Percentiles rank a stretch among this genome's conserved stretches.
phyloP scores from a whole-genome alignment of 2,797 vertebrate species.

The Stomatorhinus walkeri region DNA sequence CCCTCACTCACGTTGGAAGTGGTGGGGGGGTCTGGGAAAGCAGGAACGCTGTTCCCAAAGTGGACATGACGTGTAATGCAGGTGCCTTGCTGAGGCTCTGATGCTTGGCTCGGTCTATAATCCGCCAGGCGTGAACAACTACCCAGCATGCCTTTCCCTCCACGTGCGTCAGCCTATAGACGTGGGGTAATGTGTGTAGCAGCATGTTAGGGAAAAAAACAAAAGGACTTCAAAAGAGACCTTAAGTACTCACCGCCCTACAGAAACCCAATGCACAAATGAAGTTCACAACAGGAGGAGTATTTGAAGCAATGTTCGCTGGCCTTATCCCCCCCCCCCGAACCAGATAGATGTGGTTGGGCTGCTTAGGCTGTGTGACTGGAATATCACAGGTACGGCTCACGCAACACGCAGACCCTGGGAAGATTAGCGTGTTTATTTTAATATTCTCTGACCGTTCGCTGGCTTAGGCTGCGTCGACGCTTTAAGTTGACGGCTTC shows the following conservation, averaged over 20 bases:
- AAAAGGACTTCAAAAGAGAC: conserved; percentile 37
- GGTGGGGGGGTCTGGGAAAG: background rate
- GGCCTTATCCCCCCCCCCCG: background rate
- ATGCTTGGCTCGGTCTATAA: background rate
- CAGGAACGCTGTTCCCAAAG: background rate
- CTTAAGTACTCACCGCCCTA: conserved; percentile 32
- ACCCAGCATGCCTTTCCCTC: conserved; percentile 33
- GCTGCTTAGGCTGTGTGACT: conserved; percentile 24
- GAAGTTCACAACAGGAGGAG: conserved; percentile 29
- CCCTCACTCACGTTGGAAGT: background rate
- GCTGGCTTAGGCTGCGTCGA: conserved; percentile 34
- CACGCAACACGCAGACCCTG: conserved; percentile 45
- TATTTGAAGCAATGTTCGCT: conserved; percentile 16
- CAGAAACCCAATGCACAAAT: conserved; percentile 16
- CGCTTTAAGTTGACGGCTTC: conserved; percentile 43
- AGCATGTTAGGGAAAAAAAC: background rate
- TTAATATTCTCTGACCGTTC: conserved; percentile 56
- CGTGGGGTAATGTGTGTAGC: conserved; percentile 24
- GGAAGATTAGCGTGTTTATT: conserved; percentile 54
- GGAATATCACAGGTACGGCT: conserved; percentile 33
- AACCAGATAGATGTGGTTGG: conserved; percentile 21
- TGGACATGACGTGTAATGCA: background rate
- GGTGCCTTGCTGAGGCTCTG: background rate
- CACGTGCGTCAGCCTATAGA: conserved; percentile 14
- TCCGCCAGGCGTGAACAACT: background rate